Evolutionary conservation across 2,888 invertebrate species (phyloP).

Genomic region (Tethea ocularis): DNA sequence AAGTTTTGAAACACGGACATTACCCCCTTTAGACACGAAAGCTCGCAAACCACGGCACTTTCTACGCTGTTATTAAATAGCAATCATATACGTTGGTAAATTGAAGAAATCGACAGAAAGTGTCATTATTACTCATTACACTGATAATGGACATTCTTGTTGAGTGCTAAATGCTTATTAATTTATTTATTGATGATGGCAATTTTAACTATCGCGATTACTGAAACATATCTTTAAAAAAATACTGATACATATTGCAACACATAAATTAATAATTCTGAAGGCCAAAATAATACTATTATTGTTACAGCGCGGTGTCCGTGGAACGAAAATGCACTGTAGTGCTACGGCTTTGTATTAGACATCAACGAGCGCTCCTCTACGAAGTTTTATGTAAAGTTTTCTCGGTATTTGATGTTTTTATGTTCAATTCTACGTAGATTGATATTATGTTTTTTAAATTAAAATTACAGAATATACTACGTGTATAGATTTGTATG

Average conservation of each 20-base stretch:
- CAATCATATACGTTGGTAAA: conserved; percentile 30
- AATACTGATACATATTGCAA: not conserved
- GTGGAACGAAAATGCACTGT: conserved; percentile 29
- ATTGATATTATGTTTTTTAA: too few species aligned
- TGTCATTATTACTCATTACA: conserved; percentile 14
- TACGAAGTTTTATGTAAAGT: not conserved
- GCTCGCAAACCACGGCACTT: conserved; percentile 33
- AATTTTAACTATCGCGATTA: not conserved
- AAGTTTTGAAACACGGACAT: conserved; percentile 48
- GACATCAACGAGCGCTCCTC: conserved; percentile 64
- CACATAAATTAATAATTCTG: not conserved
- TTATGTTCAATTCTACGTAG: not conserved
- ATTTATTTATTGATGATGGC: not conserved
- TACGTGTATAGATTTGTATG: too few species aligned
- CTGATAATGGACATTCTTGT: conserved; percentile 1
- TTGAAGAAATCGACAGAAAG: conserved; percentile 42
- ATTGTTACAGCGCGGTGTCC: not conserved
- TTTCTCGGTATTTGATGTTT: not conserved
- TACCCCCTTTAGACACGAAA: conserved; percentile 46
- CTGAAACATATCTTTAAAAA: too few species aligned
- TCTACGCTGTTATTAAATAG: conserved; percentile 27
- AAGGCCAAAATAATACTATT: too few species aligned
- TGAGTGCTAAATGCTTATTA: not conserved
- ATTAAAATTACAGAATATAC: too few species aligned
- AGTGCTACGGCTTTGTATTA: conserved; percentile 39